Evolutionary conservation across 2,113 vertebrate species (phyloP).

Genomic region (Arizona elegans): DNA sequence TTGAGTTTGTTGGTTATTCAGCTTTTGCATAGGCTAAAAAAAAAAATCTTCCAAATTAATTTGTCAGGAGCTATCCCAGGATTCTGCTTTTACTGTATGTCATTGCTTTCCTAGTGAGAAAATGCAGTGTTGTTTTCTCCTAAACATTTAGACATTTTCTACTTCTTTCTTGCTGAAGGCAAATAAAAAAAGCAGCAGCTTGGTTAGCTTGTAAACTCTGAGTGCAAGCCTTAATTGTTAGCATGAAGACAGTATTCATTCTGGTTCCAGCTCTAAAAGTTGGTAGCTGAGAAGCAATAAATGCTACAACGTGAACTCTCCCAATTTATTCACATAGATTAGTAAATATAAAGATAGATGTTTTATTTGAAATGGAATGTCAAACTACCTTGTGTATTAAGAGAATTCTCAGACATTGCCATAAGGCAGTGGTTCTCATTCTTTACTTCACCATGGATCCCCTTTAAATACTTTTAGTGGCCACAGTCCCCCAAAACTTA

Average conservation of each 20-base stretch:
- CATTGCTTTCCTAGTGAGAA: not conserved
- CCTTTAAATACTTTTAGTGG: no score
- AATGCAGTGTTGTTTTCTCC: not conserved
- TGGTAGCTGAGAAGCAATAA: not conserved
- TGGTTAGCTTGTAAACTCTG: not conserved
- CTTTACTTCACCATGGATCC: no score
- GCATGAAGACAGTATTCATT: not conserved
- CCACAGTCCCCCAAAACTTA: no score
- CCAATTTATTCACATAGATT: not conserved
- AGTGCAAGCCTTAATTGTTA: not conserved
- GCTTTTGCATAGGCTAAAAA: not conserved
- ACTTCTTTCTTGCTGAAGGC: not conserved
- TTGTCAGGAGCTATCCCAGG: not conserved
- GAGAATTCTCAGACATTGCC: not conserved
- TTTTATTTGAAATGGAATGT: not conserved
- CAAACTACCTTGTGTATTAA: not conserved
- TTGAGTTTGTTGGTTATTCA: not conserved
- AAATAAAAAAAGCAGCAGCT: not conserved
- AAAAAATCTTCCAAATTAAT: not conserved
- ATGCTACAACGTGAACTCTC: not conserved
- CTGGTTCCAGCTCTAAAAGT: not conserved
- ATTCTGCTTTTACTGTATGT: slow-evolving; percentile 4
- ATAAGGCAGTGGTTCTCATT: no score
- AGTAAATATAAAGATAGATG: not conserved
- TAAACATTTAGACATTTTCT: slow-evolving; percentile 10